Percentiles rank a stretch among this genome's conserved stretches.
These are phyloP conservation scores for Nematolebias whitei DNA, from an alignment of 2,113 vertebrate genomes.

Conservation along the genomic window DNA sequence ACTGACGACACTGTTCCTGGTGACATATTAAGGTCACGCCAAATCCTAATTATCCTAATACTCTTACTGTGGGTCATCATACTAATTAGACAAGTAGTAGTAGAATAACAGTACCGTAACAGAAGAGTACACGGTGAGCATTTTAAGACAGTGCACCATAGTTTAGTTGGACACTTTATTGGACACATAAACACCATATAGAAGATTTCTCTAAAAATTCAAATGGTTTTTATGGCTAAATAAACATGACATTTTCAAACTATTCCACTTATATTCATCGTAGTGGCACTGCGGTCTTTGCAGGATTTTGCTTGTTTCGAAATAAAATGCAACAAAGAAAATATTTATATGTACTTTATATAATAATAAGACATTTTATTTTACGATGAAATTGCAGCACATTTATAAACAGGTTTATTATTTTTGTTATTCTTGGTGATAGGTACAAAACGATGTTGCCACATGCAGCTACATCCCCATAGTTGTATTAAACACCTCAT, in stretches of 20 bases:
- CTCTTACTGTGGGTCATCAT: not conserved
- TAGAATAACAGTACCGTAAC: not conserved
- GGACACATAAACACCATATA: slow-evolving; percentile 26
- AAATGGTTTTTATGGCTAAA: not conserved
- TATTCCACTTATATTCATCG: not conserved
- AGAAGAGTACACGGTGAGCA: not conserved
- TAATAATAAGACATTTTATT: not conserved
- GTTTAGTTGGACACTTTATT: slow-evolving; percentile 33
- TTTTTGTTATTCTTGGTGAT: not conserved
- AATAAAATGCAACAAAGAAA: not conserved
- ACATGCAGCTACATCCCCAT: slow-evolving; percentile 24
- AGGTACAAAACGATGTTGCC: not conserved
- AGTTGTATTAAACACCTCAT: slow-evolving; percentile 12
- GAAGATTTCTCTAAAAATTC: slow-evolving; percentile 7
- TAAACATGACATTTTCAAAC: too few relatives aligned
- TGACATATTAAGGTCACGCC: not conserved
- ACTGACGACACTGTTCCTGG: not conserved
- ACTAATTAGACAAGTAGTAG: not conserved
- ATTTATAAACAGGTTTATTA: not conserved
- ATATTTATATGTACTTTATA: not conserved
- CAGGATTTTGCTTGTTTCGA: not conserved
- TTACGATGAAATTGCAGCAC: not conserved
- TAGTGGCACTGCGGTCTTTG: not conserved
- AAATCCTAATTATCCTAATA: slow-evolving; percentile 6
- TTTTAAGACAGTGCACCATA: slow-evolving; percentile 43